phyloP scores from a whole-genome alignment of 2,797 vertebrate species.

The Sus cebifrons region DNA sequence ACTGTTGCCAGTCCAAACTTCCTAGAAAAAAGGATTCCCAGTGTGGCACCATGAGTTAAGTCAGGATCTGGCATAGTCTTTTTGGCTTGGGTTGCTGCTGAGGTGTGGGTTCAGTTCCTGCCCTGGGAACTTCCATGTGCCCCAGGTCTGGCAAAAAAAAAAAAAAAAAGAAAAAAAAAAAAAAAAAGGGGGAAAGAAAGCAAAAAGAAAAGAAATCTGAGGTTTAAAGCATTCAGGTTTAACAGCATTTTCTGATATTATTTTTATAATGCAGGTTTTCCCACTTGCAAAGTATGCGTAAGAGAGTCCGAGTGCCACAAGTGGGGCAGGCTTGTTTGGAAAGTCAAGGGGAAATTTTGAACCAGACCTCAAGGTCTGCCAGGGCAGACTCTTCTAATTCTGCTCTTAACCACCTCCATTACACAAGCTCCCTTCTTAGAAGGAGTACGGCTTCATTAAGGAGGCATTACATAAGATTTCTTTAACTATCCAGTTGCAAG shows the following conservation, averaged over 20 bases:
- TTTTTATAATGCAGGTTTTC: background rate
- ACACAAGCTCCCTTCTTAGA: background rate
- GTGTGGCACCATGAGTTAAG: too few species aligned
- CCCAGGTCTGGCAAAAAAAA: too few species aligned
- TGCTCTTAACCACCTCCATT: fast-evolving
- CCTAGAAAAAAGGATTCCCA: too few species aligned
- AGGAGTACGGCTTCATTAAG: background rate
- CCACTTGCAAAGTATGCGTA: background rate
- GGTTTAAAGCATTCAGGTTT: background rate
- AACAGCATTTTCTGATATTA: background rate
- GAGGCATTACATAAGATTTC: background rate
- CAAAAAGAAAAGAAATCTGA: background rate
- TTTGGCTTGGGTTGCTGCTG: too few species aligned
- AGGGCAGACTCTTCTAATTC: too few species aligned
- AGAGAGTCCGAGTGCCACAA: background rate
- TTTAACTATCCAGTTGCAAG: background rate
- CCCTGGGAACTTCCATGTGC: too few species aligned
- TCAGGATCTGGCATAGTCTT: too few species aligned
- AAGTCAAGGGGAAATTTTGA: background rate
- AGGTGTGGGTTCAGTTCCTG: too few species aligned
- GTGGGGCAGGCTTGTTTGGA: background rate
- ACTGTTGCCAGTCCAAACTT: background rate
- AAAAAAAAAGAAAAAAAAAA: background rate
- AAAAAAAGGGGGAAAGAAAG: background rate
- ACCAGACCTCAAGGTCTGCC: too few species aligned